A percentile compares a stretch with the other conserved stretches of the same genome.
Conservation (phyloP, 2,888 invertebrate genomes). For the Ichneumon xanthorius region DNA sequence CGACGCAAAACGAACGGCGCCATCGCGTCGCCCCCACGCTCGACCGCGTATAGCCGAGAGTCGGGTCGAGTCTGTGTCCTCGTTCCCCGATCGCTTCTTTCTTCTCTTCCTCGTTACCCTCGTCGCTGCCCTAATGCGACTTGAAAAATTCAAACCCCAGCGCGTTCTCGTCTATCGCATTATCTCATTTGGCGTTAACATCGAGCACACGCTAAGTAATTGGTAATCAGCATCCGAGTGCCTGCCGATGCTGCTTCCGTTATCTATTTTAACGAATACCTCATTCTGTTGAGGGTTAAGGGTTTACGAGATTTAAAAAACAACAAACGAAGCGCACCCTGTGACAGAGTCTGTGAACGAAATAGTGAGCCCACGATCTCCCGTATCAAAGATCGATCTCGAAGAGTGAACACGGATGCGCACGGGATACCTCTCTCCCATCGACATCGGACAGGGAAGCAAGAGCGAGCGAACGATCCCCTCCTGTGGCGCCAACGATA, state of each 20-base stretch:
- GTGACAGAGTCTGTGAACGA: conserved; percentile 16
- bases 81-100: conserved; percentile 43
- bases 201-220: conserved; percentile 57
- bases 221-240: conserved; percentile 60
- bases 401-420: conserved; percentile 54
- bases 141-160: conserved; percentile 57
- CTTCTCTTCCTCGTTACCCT: conserved; percentile 30
- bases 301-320: not conserved
- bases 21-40: conserved; percentile 70
- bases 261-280: not conserved
- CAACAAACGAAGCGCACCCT: not conserved
- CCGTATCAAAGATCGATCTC: conserved; percentile 47
- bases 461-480: conserved; percentile 19
- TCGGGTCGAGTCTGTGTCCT: conserved; percentile 23
- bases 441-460: conserved; percentile 19
- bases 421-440: conserved; percentile 13
- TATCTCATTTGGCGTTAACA: conserved; percentile 41
- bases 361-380: conserved; percentile 38
- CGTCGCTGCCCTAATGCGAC: conserved; percentile 35
- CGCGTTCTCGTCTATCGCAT: conserved; percentile 27
- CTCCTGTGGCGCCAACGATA: conserved; percentile 60
- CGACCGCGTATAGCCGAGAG: conserved; percentile 21
- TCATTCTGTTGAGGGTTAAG: not conserved
- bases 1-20: conserved; percentile 77
- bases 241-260: conserved; percentile 6